Evolutionary conservation across 2,888 invertebrate species (phyloP).

Genomic region (Aricia artaxerxes): DNA sequence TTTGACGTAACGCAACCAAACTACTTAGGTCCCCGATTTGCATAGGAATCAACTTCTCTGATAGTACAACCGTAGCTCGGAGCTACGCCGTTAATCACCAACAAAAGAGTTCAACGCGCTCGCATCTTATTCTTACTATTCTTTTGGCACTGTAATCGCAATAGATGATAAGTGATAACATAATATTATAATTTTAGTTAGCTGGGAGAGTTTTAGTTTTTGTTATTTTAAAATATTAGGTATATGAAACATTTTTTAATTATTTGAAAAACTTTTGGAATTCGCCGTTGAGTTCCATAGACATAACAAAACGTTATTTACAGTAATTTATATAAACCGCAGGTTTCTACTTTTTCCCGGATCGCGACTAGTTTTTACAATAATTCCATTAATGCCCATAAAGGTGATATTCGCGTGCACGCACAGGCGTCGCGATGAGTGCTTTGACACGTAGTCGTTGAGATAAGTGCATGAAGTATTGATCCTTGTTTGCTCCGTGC

Average conservation of each 20-base stretch:
- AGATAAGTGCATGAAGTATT: constrained; percentile 47
- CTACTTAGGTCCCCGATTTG: too few relatives aligned
- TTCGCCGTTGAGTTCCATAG: too few relatives aligned
- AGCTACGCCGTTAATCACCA: background rate
- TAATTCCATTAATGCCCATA: constrained; percentile 12
- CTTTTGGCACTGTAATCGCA: background rate
- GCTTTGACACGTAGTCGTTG: constrained; percentile 48
- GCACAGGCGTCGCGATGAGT: constrained; percentile 39
- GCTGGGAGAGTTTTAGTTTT: too few relatives aligned
- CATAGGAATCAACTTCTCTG: too few relatives aligned
- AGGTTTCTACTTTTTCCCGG: background rate
- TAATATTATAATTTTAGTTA: too few relatives aligned
- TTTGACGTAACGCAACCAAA: too few relatives aligned
- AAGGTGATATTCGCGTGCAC: constrained; percentile 19
- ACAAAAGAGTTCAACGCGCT: constrained; percentile 25
- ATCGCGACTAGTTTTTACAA: constrained; percentile 2
- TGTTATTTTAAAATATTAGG: too few relatives aligned
- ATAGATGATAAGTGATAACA: too few relatives aligned
- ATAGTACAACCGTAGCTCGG: background rate
- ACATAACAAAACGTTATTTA: too few relatives aligned
- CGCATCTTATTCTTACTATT: background rate
- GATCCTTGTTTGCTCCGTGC: constrained; percentile 48
- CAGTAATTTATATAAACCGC: too few relatives aligned
- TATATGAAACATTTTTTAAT: too few relatives aligned
- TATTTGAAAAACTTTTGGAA: too few relatives aligned